phyloP scores from a whole-genome alignment of 1,140 invertebrate species.

The Trichoplusia ni region DNA sequence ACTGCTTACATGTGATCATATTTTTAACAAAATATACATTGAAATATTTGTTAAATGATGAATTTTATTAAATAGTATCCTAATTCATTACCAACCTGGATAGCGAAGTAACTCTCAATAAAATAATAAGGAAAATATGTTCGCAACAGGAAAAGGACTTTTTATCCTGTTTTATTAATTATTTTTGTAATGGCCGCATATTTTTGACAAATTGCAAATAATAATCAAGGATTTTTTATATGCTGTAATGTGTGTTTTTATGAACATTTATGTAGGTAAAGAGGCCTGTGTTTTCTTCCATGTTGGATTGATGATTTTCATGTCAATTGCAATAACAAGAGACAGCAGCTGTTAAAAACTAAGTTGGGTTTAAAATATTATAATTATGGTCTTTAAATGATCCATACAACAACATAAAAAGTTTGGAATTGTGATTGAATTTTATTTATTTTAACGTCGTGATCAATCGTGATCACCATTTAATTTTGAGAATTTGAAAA shows the following conservation, averaged over 20 bases:
- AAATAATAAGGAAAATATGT: slow-evolving; percentile 11
- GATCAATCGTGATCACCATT: no score
- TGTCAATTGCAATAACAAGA: no score
- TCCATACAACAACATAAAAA: no score
- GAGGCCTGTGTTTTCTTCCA: neutral
- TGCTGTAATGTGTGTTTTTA: neutral
- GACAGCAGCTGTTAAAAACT: no score
- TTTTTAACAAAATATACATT: no score
- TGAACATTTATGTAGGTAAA: neutral
- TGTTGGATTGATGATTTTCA: neutral
- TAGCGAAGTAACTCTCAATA: neutral
- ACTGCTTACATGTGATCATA: no score
- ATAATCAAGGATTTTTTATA: neutral
- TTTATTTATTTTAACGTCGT: no score
- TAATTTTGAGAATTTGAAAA: no score
- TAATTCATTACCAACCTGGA: neutral
- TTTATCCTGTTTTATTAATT: neutral
- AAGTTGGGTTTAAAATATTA: no score
- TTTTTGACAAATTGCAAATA: neutral
- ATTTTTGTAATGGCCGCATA: neutral
- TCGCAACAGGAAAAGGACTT: neutral
- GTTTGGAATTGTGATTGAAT: no score
- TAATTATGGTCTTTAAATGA: no score
- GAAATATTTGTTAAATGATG: neutral
- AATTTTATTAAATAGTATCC: neutral